Base-by-base conservation (phyloP, 2,797 vertebrate species). In the Eulemur coronatus region DNA sequence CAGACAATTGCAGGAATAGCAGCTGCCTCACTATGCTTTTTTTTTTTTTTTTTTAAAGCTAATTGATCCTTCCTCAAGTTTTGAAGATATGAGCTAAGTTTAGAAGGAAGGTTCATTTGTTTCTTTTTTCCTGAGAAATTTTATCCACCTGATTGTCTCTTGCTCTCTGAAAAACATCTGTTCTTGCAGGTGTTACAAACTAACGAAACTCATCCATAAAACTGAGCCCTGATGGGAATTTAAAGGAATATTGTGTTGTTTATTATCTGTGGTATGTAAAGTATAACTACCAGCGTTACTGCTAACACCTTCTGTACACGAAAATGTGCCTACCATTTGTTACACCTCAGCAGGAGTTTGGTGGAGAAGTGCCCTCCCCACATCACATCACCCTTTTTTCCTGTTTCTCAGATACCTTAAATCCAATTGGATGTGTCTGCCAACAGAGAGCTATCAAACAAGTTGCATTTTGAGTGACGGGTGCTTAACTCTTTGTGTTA, bases 51-150 rank as follows among this genome's bases (percentile, higher is more conserved):
- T 57, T 57, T 57, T 24, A 8, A 57, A 76, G n/a, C 63, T 79
- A 69, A 50, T 7, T 38, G n/a, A 24, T 61, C 6, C n/a, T 80
- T 82, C 52, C 38, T 91, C 7, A 69, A 26, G 65, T 59, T 87
- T 93, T 72, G 75, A 67, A 96, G 63, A 92, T 72, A 85, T 95
- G 61, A 92, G 73, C 65, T 43, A 22, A 97, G 41, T 55, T 70
- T 84, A 94, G 35, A 41, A 46, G 17, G 43, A 65, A 81, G 22
- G 0, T n/a, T 61, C 20, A 28, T 91, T 91, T 63, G 48, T 55
- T 87, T 75, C 30, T 72, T 89, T 92, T 84, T 59, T 41, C 46
- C 89, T 86, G 59, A 82, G 65, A 20, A 70, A 43, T 59, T 93
- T 95, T 48, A 50, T 38, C 15, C 57, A 33, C 17, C 18, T 48